Evolutionary conservation across 2,113 vertebrate species (phyloP), one percentile per base, ranked within the genome.

Genomic region (Larimichthys crocea): DNA sequence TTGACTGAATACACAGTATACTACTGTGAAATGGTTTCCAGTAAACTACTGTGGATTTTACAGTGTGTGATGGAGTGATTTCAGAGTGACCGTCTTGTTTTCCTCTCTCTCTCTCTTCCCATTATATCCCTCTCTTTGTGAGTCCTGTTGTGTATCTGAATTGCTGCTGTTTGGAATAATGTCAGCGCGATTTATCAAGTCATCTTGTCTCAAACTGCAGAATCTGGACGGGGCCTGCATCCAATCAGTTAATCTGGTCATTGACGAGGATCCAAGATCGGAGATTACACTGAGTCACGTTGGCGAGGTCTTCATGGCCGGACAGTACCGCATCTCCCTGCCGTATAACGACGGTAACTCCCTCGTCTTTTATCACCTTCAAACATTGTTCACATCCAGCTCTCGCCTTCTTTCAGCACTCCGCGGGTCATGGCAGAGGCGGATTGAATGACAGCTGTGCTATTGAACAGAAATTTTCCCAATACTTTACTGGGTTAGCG

Each of bases 221-320:
- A 97, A 99, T 91, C 92, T 97, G 76, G 98, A 99, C 64, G 96
- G 97, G 42, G 93, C 97, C 29, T 99, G 98, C 89, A 96, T 99
- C 92, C 97, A 98, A 56, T 99, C 97, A 26, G 90, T 99, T 60
- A 97, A 92, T 74, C 92, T 99, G 86, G 91, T 98, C 50, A 83
- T 98, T 68, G 95, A 97, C 71, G 97, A 99, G 85, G 96, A 99
- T 88, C 94, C 95, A 79, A 96, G 93, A 92, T 97, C 94, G n/a
- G 97, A 99, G 95, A 95, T 99, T 87, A 98, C 96, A 22, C 86
- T 99, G 95, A 98, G 96, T 81, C 96, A 96, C 86, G 91, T 94
- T 3, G 98, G 98, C 62, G 97, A 98, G 83, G 94, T 99, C 83
- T 96, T 97, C 91, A 87, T 98, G 85, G 95, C 96, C 62, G 96